Evolutionary conservation across 2,113 vertebrate genomes (phyloP).

Genomic region (Rhipidura dahli): DNA sequence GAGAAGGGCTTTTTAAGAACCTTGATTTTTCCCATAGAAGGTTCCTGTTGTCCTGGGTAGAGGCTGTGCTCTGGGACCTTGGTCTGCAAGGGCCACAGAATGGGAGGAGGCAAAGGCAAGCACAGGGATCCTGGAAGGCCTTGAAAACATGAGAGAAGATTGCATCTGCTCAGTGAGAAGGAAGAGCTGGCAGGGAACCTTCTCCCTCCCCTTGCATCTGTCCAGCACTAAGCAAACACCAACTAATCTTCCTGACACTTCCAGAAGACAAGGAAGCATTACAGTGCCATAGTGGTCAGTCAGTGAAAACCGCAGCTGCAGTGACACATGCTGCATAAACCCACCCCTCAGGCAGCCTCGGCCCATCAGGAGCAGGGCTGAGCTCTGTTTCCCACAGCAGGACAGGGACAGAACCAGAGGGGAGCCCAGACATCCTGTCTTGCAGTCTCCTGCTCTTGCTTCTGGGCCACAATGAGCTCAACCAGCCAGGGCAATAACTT

Average conservation of each 20-base stretch:
- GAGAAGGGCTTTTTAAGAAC: not conserved
- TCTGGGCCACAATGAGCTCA: not conserved
- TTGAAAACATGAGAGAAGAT: not conserved
- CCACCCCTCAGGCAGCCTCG: not conserved
- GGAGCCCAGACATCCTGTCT: constrained; percentile 30
- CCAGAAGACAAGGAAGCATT: not conserved
- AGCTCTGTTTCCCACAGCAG: not conserved
- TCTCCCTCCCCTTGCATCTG: not conserved
- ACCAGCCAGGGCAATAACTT: not conserved
- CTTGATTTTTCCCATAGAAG: not conserved
- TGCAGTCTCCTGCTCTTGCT: not conserved
- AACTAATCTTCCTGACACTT: constrained; percentile 10
- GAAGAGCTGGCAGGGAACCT: constrained; percentile 5
- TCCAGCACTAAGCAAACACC: not conserved
- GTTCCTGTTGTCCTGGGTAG: not conserved
- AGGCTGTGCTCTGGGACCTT: not conserved
- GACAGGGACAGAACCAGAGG: not conserved
- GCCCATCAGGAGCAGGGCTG: not conserved
- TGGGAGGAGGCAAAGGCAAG: not conserved
- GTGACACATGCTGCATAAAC: not conserved
- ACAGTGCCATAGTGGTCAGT: not conserved
- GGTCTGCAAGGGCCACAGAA: not conserved
- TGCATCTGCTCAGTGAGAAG: not conserved
- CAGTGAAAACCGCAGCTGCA: not conserved
- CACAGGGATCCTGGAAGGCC: not conserved